Percentiles rank a stretch among this genome's conserved stretches.
Conservation (phyloP, 2,888 invertebrate genomes). For the Halocaridina rubra region DNA sequence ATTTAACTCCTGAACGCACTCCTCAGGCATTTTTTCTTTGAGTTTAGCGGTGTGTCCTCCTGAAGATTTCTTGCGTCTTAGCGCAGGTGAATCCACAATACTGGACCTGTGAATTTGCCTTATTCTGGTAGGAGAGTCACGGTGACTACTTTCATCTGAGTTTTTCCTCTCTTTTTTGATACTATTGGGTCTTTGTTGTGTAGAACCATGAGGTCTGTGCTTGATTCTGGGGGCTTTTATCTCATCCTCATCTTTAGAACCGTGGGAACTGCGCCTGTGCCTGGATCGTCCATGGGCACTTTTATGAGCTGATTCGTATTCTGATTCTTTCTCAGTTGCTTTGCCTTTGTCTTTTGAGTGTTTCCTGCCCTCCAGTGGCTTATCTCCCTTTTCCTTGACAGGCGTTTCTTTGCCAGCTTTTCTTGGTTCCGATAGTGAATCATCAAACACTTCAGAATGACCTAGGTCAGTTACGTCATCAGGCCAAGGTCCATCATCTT, state of each 20-base stretch:
- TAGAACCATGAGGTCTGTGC: constrained; percentile 4
- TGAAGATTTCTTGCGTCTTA: constrained; percentile 22
- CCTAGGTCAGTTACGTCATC: constrained; percentile 62
- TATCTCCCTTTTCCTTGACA: background rate
- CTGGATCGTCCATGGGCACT: background rate
- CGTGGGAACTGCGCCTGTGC: constrained; percentile 20
- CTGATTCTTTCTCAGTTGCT: background rate
- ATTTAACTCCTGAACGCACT: constrained; percentile 4
- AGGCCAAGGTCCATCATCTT: constrained; percentile 46
- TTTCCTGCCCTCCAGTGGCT: background rate
- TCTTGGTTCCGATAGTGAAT: constrained; percentile 58
- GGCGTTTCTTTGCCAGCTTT: constrained; percentile 32
- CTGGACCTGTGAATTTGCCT: constrained; percentile 14
- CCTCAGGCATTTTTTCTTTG: constrained; percentile 23
- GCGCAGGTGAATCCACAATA: constrained; percentile 28
- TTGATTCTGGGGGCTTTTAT: background rate
- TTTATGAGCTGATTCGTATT: constrained; percentile 2
- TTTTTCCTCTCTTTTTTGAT: constrained; percentile 32
- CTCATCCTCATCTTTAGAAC: constrained; percentile 13
- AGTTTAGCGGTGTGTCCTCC: constrained; percentile 12
- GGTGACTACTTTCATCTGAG: constrained; percentile 29
- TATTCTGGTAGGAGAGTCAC: constrained; percentile 25
- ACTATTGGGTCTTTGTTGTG: constrained; percentile 1
- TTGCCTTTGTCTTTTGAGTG: background rate
- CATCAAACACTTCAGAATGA: constrained; percentile 62